phyloP scores from a whole-genome alignment of 2,113 vertebrate genomes.

The Ramphastos sulfuratus region DNA sequence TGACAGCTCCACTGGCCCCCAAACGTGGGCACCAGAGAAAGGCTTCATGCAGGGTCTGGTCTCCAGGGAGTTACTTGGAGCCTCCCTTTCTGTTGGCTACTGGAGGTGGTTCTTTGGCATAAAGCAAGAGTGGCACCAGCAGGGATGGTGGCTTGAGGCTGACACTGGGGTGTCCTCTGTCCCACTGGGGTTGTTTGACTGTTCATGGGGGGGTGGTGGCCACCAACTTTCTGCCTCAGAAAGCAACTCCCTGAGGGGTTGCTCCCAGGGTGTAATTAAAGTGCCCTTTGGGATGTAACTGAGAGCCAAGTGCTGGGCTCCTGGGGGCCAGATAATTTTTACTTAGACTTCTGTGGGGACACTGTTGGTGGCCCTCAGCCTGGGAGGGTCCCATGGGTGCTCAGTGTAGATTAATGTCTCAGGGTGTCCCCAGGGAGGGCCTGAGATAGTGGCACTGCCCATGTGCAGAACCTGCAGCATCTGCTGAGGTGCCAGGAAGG shows the following conservation, averaged over 20 bases:
- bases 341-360: neutral
- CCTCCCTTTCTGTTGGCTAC: neutral
- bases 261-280: neutral
- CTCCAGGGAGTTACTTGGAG: neutral
- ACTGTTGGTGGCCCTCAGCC: accelerated
- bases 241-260: neutral
- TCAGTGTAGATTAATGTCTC: neutral
- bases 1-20: neutral
- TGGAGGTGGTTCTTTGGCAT: neutral
- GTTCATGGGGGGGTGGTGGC: neutral
- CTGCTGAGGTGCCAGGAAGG: neutral
- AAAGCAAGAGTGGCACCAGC: neutral
- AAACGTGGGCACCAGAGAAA: neutral
- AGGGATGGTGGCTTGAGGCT: neutral
- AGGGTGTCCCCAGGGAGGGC: neutral
- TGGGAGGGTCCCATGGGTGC: neutral
- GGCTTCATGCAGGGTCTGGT: neutral
- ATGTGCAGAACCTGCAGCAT: neutral
- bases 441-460: neutral
- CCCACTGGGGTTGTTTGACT: neutral
- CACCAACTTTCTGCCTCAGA: neutral
- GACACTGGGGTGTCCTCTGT: neutral
- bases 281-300: neutral
- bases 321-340: neutral
- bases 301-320: neutral